Percentiles rank a stretch among this genome's conserved stretches.
Conservation (phyloP, 2,113 vertebrate species). For the Halcyon malimbica region DNA sequence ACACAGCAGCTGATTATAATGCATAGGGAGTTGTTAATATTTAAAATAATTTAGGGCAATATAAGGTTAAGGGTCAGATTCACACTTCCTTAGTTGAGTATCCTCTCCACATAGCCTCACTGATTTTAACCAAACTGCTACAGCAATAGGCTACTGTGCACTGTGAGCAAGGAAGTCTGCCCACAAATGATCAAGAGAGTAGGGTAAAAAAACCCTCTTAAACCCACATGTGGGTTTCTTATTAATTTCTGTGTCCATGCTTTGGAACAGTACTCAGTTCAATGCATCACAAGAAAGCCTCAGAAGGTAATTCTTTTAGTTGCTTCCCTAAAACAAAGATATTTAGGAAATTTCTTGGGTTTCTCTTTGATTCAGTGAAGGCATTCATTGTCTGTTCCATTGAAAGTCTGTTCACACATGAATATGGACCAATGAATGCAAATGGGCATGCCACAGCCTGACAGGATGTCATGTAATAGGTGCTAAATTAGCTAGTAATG, state of each 20-base stretch:
- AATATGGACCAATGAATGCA: background rate
- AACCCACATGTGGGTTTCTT: background rate
- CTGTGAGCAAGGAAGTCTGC: background rate
- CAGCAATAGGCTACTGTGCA: background rate
- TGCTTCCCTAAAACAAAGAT: background rate
- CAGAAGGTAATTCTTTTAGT: background rate
- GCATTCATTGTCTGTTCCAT: background rate
- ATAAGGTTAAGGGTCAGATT: background rate
- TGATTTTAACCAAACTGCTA: background rate
- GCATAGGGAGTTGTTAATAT: background rate
- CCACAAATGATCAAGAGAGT: background rate
- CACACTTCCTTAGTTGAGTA: background rate
- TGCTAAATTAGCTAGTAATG: background rate
- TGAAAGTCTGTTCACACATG: background rate
- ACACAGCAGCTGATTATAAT: background rate
- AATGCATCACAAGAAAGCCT: background rate
- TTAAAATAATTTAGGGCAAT: background rate
- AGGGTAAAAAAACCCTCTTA: background rate
- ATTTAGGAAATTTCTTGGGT: background rate
- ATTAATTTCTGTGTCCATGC: background rate
- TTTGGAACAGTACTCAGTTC: background rate
- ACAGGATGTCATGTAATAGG: background rate
- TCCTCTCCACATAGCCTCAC: background rate
- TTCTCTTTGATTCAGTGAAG: background rate
- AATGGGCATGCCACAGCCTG: background rate